Base-by-base conservation (phyloP, 1,140 invertebrate species). In the Drosophila oshimai region DNA sequence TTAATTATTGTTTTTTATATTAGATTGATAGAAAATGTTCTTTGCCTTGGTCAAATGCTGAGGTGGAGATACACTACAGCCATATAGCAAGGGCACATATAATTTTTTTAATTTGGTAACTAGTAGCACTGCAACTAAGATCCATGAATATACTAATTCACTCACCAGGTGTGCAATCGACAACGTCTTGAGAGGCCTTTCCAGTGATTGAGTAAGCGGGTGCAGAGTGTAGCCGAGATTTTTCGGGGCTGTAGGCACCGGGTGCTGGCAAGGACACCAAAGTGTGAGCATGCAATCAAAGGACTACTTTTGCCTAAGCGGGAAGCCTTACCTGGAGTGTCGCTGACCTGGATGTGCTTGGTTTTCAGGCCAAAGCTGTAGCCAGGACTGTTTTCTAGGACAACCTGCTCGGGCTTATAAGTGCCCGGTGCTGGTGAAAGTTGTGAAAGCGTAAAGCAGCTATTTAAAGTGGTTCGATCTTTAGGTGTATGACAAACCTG, bases 331-430 rank as follows among this genome's bases (percentile, higher is more conserved):
- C 86, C 86, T 72, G 87, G 87, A 15, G 86, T 75, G 49, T 91
- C 80, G 74, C 70, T 91, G 79, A 53, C 91, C 86, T 67, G 90
- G 70, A 61, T 91, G 47, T 91, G 72, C 39, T 90, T 90, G 28
- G 92, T 93, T 91, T 93, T 95, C 12, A 93, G 79, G 20, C 92
- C 92, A 58, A 95, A 95, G 57, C 92, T 93, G 87, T 92, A 95
- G 74, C 93, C 93, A 28, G 94, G 94, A 20, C 93, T 92, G 55
- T 92, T 92, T 64, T 94, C 93, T 61, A 93, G 91, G 55, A 93
- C 93, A 29, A 92, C 91, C 51, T 94, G 93, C 91, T 96, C 95
- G 9, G 95, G 94, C 64, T 92, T 91, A 89, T 94, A 94, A 13
- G 92, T 90, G 70, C 92, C 93, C 6, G 93, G 93, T 37, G 92